phyloP scores from a whole-genome alignment of 2,797 vertebrate genomes.

The Dromococcyx pavoninus region DNA sequence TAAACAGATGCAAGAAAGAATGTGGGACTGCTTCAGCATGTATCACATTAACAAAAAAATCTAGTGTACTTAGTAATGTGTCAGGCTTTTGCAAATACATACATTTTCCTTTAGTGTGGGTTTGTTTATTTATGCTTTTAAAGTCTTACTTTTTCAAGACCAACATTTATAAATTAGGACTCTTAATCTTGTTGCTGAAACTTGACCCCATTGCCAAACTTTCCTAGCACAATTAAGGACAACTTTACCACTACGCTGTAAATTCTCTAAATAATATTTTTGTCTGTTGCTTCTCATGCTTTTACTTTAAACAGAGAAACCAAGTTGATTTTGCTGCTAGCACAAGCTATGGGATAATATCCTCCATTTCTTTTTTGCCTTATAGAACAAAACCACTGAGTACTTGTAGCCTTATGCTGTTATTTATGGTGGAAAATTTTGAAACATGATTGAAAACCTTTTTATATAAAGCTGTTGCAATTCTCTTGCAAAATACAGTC shows the following conservation, averaged over 20 bases:
- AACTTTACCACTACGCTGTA: accelerated
- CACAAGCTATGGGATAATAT: background rate
- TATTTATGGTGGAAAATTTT: background rate
- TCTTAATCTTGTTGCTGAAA: background rate
- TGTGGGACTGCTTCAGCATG: background rate
- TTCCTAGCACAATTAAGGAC: background rate
- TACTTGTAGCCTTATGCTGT: background rate
- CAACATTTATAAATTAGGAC: background rate
- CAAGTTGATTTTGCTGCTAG: background rate
- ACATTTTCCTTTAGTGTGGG: background rate
- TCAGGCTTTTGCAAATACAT: background rate
- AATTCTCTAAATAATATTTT: background rate
- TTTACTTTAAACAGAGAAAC: background rate
- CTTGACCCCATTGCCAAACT: background rate
- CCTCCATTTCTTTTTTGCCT: background rate
- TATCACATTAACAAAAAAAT: background rate
- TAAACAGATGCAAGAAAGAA: background rate
- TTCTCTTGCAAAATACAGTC: background rate
- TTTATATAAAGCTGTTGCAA: background rate
- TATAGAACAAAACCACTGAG: background rate
- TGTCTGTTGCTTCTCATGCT: background rate
- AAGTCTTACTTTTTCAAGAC: background rate
- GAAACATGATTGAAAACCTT: background rate
- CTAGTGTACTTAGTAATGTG: background rate
- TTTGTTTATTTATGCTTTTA: too few relatives aligned